These are phyloP conservation scores for Drosophila mettleri DNA, from an alignment of 2,888 invertebrate genomes.

Conservation along the genomic window DNA sequence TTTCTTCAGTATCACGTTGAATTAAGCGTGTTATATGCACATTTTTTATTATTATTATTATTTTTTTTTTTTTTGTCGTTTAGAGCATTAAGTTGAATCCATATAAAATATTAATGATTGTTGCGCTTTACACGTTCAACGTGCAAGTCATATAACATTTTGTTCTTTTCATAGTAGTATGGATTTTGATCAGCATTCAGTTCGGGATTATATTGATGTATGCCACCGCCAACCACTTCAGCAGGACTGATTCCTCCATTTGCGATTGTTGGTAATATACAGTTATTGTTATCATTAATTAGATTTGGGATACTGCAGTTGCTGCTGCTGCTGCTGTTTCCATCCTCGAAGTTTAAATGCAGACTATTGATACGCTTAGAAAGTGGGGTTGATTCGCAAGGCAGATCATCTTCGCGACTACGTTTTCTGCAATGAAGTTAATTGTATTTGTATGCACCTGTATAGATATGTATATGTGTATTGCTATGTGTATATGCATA, in stretches of 20 bases:
- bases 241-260: constrained; percentile 31
- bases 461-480: neutral
- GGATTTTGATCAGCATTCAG: constrained; percentile 91
- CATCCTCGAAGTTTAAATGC: constrained; percentile 87
- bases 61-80: neutral
- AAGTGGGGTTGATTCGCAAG: constrained; percentile 92
- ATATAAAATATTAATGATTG: constrained; percentile 59
- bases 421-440: constrained; percentile 88
- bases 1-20: constrained; percentile 35
- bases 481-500: neutral
- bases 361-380: constrained; percentile 96
- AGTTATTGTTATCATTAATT: constrained; percentile 62
- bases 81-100: constrained; percentile 7
- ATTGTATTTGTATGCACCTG: neutral
- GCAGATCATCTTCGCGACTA: constrained; percentile 89
- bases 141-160: constrained; percentile 93
- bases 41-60: neutral
- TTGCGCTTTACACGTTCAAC: constrained; percentile 90
- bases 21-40: constrained; percentile 21
- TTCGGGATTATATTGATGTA: constrained; percentile 89
- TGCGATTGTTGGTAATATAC: constrained; percentile 45
- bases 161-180: constrained; percentile 94
- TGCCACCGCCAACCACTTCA: constrained; percentile 25
- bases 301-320: constrained; percentile 56
- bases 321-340: constrained; percentile 70